Base-by-base conservation (phyloP, 2,888 invertebrate genomes). In the Dilophus febrilis region DNA sequence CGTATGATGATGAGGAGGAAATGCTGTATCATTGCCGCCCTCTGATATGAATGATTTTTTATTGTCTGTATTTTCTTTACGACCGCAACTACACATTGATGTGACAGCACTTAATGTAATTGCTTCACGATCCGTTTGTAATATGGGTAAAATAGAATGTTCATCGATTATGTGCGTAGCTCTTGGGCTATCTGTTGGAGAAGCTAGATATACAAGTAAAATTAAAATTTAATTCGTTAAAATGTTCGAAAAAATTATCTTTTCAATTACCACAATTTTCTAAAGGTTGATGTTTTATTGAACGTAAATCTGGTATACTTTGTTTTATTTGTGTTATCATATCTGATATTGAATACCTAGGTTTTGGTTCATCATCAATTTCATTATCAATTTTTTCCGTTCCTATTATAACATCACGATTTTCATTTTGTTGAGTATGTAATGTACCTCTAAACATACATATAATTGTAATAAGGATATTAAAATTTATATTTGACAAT, bases 241-340 rank as follows among this genome's bases (percentile, higher is more conserved):
- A n/a, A n/a, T n/a, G n/a, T n/a, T n/a, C n/a, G n/a, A n/a, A n/a
- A n/a, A n/a, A n/a, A n/a, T n/a, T n/a, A n/a, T n/a, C n/a, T n/a
- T n/a, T n/a, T n/a, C n/a, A n/a, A n/a, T n/a, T 64, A 67, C 68
- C 67, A 65, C 71, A 76, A 72, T 77, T 77, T 66, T 77, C 74
- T 57, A 78, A 69, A 59, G 77, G 77, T 67, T 77, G 78, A 61
- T 77, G 78, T 74, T 77, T 78, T 62, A 68, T 67, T 66, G 77
- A 74, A 67, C 80, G 77, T 64, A 83, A 75, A 68, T 83, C 83
- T 63, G 82, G 82, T 70, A 84, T 77, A 73, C 83, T 83, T 74
- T 82, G 72, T 75, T 82, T 82, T 70, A 83, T 77, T 69, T 82
- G 80, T 69, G 78, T 77, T 73, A 83, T 74, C 79, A 82, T 79